Evolutionary conservation across 2,113 vertebrate species (phyloP).

Genomic region (Hypocryptadius cinnamomeus): DNA sequence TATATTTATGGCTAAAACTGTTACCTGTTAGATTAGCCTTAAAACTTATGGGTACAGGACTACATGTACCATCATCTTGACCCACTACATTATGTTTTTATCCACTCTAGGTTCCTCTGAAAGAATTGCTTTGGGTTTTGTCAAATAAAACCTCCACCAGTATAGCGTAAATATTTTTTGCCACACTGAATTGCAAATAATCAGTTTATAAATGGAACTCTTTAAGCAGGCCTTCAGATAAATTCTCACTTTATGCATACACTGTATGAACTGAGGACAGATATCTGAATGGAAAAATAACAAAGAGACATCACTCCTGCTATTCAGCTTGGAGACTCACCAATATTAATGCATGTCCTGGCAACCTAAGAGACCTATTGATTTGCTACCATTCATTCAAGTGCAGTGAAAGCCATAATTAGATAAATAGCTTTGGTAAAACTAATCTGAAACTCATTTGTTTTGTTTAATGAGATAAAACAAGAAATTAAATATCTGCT

Average conservation of each 20-base stretch:
- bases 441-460: constrained; percentile 48
- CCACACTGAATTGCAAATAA: neutral
- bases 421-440: constrained; percentile 45
- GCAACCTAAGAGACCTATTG: constrained; percentile 39
- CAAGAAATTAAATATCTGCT: constrained; percentile 41
- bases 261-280: neutral
- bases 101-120: neutral
- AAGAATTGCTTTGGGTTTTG: neutral
- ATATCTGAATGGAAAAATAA: neutral
- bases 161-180: neutral
- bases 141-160: neutral
- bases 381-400: constrained; percentile 17
- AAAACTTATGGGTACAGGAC: neutral
- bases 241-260: neutral
- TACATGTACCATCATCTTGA: neutral
- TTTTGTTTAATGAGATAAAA: constrained; percentile 44
- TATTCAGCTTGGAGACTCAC: neutral
- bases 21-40: neutral
- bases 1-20: neutral
- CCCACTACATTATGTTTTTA: neutral
- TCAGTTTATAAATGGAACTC: neutral
- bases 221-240: neutral
- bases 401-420: constrained; percentile 43
- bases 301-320: neutral
- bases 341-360: constrained; percentile 21